Evolutionary conservation across 2,113 vertebrate species (phyloP).

Genomic region (Fulica atra): DNA sequence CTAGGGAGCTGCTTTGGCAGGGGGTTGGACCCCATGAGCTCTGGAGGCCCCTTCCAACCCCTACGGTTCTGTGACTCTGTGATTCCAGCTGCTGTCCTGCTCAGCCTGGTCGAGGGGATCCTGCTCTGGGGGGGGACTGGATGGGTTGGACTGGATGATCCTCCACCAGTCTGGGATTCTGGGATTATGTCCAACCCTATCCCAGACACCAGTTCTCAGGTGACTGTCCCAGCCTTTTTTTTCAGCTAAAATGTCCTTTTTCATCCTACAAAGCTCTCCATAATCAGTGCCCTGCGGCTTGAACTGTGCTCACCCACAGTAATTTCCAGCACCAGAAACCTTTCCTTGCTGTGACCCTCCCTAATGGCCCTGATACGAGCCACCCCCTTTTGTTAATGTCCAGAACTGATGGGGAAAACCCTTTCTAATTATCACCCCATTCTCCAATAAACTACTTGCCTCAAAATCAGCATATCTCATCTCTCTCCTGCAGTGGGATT

Average conservation of each 20-base stretch:
- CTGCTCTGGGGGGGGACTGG: no score
- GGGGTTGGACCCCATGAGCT: no score
- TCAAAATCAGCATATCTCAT: fast-evolving
- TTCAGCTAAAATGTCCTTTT: background rate
- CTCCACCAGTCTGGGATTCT: no score
- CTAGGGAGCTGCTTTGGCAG: no score
- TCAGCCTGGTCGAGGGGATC: no score
- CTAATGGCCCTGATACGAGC: fast-evolving
- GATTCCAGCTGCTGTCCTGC: no score
- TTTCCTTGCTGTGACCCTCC: background rate
- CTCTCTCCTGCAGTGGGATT: background rate
- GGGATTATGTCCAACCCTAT: background rate
- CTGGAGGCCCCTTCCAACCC: no score
- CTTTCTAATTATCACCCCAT: background rate
- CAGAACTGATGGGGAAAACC: background rate
- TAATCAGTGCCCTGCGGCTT: background rate
- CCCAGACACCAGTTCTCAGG: background rate
- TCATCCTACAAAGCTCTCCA: background rate
- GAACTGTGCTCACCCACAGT: fast-evolving
- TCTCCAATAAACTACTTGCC: background rate
- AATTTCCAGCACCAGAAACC: background rate
- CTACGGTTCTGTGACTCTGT: no score
- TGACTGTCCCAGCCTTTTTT: background rate
- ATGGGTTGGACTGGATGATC: no score
- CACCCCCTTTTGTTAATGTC: background rate